Evolutionary conservation across 2,888 invertebrate species (phyloP), one percentile per base, ranked within the genome.

Genomic region (Mythimna lalbum): DNA sequence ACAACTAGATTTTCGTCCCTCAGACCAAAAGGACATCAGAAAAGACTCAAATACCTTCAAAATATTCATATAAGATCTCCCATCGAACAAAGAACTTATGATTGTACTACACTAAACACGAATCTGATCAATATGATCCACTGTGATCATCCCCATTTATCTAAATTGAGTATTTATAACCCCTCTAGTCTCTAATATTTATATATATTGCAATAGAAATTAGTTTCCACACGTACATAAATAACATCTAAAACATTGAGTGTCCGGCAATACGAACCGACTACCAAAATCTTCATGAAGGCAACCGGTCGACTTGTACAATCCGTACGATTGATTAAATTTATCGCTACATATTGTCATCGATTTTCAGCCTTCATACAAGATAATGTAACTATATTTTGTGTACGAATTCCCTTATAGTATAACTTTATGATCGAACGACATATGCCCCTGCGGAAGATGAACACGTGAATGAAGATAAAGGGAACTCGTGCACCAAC

Each of bases 291-390:
- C 84, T 83, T 87, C 67, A 87, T 85, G 87, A 88, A 87, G 86
- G 86, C 85, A 80, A 84, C 81, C 83, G 79, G 74, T 88, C 86
- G 88, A 90, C 83, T 83, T 69, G 83, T 80, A 84, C 80, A 84
- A 85, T 85, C 82, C 79, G 85, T 82, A 85, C 79, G 82, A 86
- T 84, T 84, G 84, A 88, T 85, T 80, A 81, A 89, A 87, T 87
- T 80, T 91, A 92, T 88, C 88, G 88, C 90, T 90, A 93, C 88
- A 90, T 91, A 93, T 93, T 93, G 92, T 93, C 91, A 90, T 90
- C 86, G 87, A 90, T 87, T 86, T 85, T 86, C 84, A 90, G 89
- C 90, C 90, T 89, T 90, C 90, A 88, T 83, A 82, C 81, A 89
- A 90, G 86, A 87, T 86, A 85, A 79, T 86, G 86, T 83, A 23